Percentiles rank a stretch among this genome's conserved stretches.
Conservation (phyloP, 2,113 vertebrate species). For the Gallinago jamesoni region DNA sequence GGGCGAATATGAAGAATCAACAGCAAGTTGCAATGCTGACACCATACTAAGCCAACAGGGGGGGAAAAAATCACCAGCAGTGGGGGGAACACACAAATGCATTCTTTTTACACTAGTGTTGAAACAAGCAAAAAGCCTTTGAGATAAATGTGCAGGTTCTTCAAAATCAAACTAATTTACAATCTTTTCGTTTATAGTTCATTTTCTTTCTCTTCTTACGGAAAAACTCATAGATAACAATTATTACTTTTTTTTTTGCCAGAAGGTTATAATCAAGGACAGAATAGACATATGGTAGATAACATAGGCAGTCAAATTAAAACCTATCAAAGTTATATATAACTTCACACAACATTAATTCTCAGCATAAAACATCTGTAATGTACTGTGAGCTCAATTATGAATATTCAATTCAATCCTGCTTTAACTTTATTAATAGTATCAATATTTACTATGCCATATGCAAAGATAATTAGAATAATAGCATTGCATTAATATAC, state of each 20-base stretch:
- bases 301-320: neutral
- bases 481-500: neutral
- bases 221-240: neutral
- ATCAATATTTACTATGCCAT: constrained; percentile 38
- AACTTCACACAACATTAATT: constrained; percentile 35
- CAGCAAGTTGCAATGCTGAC: neutral
- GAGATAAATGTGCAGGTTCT: neutral
- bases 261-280: constrained; percentile 7
- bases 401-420: constrained; percentile 28
- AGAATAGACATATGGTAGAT: neutral
- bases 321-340: neutral
- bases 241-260: neutral
- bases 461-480: constrained; percentile 20
- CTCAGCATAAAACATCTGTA: constrained; percentile 5
- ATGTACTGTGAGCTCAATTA: neutral
- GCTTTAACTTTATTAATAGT: constrained; percentile 10
- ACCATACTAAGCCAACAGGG: neutral
- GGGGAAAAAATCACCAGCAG: neutral
- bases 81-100: neutral
- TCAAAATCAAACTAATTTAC: neutral
- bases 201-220: neutral
- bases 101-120: neutral
- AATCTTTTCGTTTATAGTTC: neutral
- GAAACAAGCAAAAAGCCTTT: neutral
- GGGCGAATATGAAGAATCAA: neutral